A percentile compares a stretch with the other conserved stretches of the same genome.
These are phyloP conservation scores for Nasonovia ribisnigri DNA, from an alignment of 2,888 invertebrate genomes.

Conservation along the genomic window DNA sequence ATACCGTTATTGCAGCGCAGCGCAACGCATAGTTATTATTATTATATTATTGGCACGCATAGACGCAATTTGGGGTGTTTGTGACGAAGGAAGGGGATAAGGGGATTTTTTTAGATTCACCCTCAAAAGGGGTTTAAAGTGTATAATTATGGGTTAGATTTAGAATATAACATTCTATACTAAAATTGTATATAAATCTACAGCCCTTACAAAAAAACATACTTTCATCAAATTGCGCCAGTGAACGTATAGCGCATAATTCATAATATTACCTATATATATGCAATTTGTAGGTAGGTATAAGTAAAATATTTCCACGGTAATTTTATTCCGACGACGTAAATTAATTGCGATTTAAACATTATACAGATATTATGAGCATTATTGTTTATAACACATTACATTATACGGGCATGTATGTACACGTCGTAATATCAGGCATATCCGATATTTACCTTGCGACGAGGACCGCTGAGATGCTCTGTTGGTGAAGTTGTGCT, in stretches of 20 bases:
- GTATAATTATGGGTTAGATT: background rate
- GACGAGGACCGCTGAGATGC: constrained; percentile 58
- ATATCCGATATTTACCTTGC: constrained; percentile 40
- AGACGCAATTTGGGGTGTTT: background rate
- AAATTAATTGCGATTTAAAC: background rate
- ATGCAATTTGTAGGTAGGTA: background rate
- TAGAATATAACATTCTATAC: background rate
- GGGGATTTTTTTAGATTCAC: background rate
- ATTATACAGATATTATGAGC: background rate
- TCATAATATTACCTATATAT: background rate
- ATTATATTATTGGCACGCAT: background rate
- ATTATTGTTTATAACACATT: background rate
- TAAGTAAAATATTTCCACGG: background rate
- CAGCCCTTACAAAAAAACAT: background rate
- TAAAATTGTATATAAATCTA: background rate
- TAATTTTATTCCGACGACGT: background rate
- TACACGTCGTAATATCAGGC: background rate
- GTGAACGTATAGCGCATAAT: background rate
- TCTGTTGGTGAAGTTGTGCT: constrained; percentile 54
- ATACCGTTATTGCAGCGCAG: background rate
- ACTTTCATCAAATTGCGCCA: background rate
- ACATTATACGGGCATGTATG: background rate
- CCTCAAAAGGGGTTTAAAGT: background rate
- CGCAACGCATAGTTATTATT: background rate
- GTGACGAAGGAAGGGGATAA: too few relatives aligned